Evolutionary conservation across 2,888 invertebrate genomes (phyloP).

Genomic region (Dicycla oo): DNA sequence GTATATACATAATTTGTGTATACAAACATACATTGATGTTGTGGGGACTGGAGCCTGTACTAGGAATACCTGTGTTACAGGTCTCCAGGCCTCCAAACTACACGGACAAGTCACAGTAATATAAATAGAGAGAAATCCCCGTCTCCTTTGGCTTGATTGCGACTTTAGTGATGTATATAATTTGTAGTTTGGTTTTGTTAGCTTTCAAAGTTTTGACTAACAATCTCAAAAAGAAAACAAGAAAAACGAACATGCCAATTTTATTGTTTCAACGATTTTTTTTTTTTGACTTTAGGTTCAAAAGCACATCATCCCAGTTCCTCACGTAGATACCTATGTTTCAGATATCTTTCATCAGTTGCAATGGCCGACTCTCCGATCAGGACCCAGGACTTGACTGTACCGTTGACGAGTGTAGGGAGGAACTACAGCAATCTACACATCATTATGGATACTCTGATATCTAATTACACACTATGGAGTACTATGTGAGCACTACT

Average conservation of each 20-base stretch:
- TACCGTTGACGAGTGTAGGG: conserved; percentile 87
- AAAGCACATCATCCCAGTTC: conserved; percentile 3
- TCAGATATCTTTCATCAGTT: conserved; percentile 82
- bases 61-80: too few species aligned
- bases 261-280: not conserved
- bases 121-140: too few species aligned
- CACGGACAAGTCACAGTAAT: too few species aligned
- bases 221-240: not conserved
- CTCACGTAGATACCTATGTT: conserved; percentile 52
- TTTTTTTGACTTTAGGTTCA: not conserved
- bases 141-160: not conserved
- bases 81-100: too few species aligned
- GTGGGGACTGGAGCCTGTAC: too few species aligned
- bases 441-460: conserved; percentile 88
- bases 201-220: not conserved
- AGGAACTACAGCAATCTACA: conserved; percentile 88
- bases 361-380: conserved; percentile 79
- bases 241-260: not conserved
- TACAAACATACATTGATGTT: too few species aligned
- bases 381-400: conserved; percentile 82
- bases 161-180: not conserved
- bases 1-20: too few species aligned
- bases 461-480: conserved; percentile 80
- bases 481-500: conserved; percentile 79
- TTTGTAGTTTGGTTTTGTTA: too few species aligned